Conservation (phyloP, 2,888 invertebrate species). For the Petrolisthes manimaculis region DNA sequence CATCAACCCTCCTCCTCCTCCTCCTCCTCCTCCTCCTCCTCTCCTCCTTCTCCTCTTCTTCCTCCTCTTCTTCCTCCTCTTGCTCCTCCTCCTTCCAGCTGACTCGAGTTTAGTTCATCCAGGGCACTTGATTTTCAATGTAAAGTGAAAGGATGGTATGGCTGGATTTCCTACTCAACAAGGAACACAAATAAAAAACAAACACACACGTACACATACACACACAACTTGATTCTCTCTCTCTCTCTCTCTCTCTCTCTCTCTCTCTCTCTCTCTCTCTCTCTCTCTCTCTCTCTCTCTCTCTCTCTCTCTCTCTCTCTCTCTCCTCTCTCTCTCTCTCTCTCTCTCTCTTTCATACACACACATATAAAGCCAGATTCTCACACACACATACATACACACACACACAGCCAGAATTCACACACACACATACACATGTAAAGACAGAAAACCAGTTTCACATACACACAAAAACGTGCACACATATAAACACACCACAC, state of each 20-base stretch:
- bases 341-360: background rate
- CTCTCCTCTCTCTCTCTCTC: background rate
- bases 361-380: background rate
- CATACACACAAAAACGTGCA: no score
- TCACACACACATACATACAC: no score
- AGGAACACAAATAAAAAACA: no score
- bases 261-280: background rate
- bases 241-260: no score
- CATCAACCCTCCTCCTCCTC: no score
- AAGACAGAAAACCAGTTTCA: background rate
- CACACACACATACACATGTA: background rate
- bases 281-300: background rate
- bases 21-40: background rate
- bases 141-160: no score
- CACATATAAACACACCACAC: no score
- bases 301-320: background rate
- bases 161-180: no score
- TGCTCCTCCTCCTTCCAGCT: background rate
- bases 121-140: no score
- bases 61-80: background rate
- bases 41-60: background rate
- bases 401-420: no score
- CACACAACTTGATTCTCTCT: no score
- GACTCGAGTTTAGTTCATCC: background rate
- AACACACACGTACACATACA: no score